These are phyloP conservation scores for Dicyema japonicum DNA, from an alignment of 1,140 invertebrate species.

Conservation along the genomic window DNA sequence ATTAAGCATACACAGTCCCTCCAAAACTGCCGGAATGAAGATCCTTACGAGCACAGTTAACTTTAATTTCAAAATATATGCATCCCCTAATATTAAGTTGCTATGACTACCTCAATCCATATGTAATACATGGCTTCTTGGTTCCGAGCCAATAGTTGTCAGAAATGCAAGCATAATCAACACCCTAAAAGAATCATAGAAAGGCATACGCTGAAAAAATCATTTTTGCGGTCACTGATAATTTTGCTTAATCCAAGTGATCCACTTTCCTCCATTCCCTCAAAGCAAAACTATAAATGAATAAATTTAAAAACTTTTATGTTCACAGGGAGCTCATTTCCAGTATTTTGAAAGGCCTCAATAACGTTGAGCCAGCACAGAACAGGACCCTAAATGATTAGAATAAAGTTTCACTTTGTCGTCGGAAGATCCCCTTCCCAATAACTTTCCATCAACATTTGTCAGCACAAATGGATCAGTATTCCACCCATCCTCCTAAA, in stretches of 20 bases:
- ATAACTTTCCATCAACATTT: conserved; percentile 58
- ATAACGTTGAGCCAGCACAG: conserved; percentile 72
- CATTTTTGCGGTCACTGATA: conserved; percentile 35
- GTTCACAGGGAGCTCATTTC: no score
- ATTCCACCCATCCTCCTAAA: conserved; percentile 55
- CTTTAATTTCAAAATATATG: conserved; percentile 62
- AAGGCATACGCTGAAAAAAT: conserved; percentile 38
- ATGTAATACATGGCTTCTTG: conserved; percentile 72
- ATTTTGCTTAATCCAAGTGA: conserved; percentile 67
- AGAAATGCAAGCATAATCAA: conserved; percentile 81
- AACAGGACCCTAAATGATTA: conserved; percentile 18
- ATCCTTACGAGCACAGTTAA: conserved; percentile 55
- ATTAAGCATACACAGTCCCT: conserved; percentile 35
- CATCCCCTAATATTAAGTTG: no score
- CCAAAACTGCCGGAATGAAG: conserved; percentile 76
- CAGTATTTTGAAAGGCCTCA: conserved; percentile 38
- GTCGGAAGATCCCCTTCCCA: conserved; percentile 58
- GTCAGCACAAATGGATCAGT: conserved; percentile 62
- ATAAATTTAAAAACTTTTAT: no score
- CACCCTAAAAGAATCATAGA: conserved; percentile 21
- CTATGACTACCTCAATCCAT: no score
- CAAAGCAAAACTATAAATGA: conserved; percentile 52
- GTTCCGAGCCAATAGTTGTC: conserved; percentile 95
- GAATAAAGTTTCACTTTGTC: conserved; percentile 73
- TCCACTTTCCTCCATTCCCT: conserved; percentile 90